Evolutionary conservation across 2,888 invertebrate species (phyloP).

Genomic region (Acleris holmiana): DNA sequence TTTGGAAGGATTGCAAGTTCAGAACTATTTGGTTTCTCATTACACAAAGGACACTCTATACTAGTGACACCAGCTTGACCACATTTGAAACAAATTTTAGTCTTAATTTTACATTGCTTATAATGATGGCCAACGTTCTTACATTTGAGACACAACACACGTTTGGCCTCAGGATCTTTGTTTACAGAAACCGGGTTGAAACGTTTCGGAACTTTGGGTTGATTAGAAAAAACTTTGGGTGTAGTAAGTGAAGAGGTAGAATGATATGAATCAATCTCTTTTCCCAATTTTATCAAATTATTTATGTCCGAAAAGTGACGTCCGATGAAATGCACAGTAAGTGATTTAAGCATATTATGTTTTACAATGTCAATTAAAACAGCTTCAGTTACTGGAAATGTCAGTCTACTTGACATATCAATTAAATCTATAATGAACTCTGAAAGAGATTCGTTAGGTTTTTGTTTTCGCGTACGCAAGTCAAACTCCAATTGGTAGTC

Average conservation of each 20-base stretch:
- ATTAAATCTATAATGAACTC: conserved; percentile 11
- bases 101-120: conserved; percentile 5
- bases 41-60: neutral
- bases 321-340: too few species aligned
- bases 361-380: conserved; percentile 5
- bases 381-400: neutral
- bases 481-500: conserved; percentile 14
- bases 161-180: neutral
- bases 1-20: neutral
- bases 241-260: neutral
- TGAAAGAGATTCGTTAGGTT: conserved; percentile 2
- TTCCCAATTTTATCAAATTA: conserved; percentile 1
- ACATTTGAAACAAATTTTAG: conserved; percentile 12
- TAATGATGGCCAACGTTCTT: conserved; percentile 6
- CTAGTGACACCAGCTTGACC: conserved; percentile 1
- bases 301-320: neutral
- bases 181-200: neutral
- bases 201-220: too few species aligned
- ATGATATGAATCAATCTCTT: conserved; percentile 8
- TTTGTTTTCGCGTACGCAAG: conserved; percentile 12
- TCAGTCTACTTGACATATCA: conserved; percentile 3
- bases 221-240: too few species aligned
- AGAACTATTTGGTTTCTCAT: too few species aligned
- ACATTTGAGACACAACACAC: conserved; percentile 1
- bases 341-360: conserved; percentile 9